phyloP scores from a whole-genome alignment of 2,797 vertebrate genomes.

The Chaenodraco wilsoni region DNA sequence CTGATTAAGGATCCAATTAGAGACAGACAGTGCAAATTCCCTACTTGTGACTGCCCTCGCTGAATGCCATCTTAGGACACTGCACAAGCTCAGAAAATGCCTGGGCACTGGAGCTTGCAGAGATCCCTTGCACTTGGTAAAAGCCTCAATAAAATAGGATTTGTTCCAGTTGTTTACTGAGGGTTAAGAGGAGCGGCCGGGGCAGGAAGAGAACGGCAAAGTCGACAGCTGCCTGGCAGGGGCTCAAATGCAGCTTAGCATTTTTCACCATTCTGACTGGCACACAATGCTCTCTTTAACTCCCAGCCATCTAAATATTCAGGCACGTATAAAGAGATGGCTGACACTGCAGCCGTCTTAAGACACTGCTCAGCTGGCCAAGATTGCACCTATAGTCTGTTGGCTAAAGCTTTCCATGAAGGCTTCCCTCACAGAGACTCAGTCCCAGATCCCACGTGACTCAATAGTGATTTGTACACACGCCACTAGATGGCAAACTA shows the following conservation, averaged over 20 bases:
- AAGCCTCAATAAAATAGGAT: slow-evolving; percentile 85
- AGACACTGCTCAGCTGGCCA: slow-evolving; percentile 78
- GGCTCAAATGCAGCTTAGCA: slow-evolving; percentile 85
- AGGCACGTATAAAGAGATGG: slow-evolving; percentile 77
- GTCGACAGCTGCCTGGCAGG: slow-evolving; percentile 86
- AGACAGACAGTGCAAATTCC: slow-evolving; percentile 58
- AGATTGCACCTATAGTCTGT: slow-evolving; percentile 75
- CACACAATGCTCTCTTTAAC: slow-evolving; percentile 84
- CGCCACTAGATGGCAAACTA: slow-evolving; percentile 87
- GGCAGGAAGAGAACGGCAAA: slow-evolving; percentile 82
- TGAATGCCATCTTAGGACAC: slow-evolving; percentile 76
- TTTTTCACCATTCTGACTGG: slow-evolving; percentile 82
- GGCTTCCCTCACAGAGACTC: slow-evolving; percentile 73
- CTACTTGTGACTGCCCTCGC: slow-evolving; percentile 54
- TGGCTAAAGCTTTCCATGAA: slow-evolving; percentile 74
- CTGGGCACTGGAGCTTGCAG: slow-evolving; percentile 73
- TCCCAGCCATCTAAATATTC: slow-evolving; percentile 82
- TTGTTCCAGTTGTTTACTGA: slow-evolving; percentile 87
- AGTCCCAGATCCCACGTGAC: slow-evolving; percentile 54
- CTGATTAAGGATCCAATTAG: slow-evolving; percentile 75
- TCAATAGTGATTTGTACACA: slow-evolving; percentile 42
- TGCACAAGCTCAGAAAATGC: slow-evolving; percentile 70
- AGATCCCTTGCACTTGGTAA: slow-evolving; percentile 81
- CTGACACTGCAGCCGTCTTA: slow-evolving; percentile 78
- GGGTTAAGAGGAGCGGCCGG: slow-evolving; percentile 81